phyloP scores from a whole-genome alignment of 1,140 invertebrate genomes.

The Aphis gossypii region DNA sequence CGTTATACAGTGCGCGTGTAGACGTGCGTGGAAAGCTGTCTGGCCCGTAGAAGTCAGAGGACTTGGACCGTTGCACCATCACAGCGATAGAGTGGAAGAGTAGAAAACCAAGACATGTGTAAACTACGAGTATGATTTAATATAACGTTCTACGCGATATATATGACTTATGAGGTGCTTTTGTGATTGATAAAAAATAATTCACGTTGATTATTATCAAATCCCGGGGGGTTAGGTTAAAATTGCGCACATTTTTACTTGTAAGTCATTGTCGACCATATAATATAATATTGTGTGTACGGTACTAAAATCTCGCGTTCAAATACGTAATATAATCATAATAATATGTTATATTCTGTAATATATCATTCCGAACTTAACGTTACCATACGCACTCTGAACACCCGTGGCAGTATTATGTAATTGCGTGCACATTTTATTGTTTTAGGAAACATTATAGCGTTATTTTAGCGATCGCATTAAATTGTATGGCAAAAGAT shows the following conservation, averaged over 20 bases:
- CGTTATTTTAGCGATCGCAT: neutral
- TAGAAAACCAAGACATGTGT: neutral
- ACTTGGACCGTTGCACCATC: neutral
- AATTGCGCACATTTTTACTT: neutral
- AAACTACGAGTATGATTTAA: neutral
- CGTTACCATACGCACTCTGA: neutral
- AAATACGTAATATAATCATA: neutral
- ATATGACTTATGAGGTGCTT: neutral
- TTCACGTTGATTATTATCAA: neutral
- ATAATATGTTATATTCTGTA: neutral
- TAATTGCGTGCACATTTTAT: conserved; percentile 28
- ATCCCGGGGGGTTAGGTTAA: neutral
- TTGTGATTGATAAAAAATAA: neutral
- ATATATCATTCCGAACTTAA: neutral
- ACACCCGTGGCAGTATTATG: neutral
- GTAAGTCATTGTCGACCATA: neutral
- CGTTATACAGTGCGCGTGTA: neutral
- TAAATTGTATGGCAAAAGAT: conserved; percentile 29
- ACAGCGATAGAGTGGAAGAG: neutral
- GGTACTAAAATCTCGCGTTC: neutral
- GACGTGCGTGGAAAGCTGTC: neutral
- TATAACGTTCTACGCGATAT: neutral
- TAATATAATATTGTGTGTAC: neutral
- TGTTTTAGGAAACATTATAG: conserved; percentile 46
- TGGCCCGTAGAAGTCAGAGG: neutral